Conservation (phyloP, 2,113 vertebrate species). For the Syngnathus typhle region DNA sequence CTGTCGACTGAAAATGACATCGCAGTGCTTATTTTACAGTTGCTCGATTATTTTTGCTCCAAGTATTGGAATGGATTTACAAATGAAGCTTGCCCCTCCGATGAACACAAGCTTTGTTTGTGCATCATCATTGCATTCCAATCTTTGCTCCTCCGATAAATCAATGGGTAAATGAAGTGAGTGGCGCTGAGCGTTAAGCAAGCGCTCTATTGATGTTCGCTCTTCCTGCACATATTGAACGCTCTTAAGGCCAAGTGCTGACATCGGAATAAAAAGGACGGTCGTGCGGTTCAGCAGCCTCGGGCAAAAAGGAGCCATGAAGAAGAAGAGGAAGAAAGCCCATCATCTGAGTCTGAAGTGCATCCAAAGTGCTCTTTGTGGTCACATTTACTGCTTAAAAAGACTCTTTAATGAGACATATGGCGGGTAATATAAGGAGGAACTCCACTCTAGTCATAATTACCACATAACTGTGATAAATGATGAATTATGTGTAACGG, state of each 20-base stretch:
- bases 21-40: not conserved
- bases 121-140: slow-evolving; percentile 51
- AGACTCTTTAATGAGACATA: slow-evolving; percentile 26
- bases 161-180: slow-evolving; percentile 71
- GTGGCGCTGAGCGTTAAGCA: slow-evolving; percentile 55
- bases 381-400: slow-evolving; percentile 52
- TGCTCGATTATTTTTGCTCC: not conserved
- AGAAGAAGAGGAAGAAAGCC: slow-evolving; percentile 52
- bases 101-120: not conserved
- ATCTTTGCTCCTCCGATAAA: slow-evolving; percentile 63
- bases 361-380: slow-evolving; percentile 54
- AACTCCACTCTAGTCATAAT: slow-evolving; percentile 27
- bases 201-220: slow-evolving; percentile 64
- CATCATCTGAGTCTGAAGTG: slow-evolving; percentile 59
- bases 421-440: slow-evolving; percentile 15
- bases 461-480: slow-evolving; percentile 42
- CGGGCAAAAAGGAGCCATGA: slow-evolving; percentile 35
- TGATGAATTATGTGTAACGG: slow-evolving; percentile 26
- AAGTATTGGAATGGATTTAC: not conserved
- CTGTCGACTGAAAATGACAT: no score
- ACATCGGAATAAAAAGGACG: slow-evolving; percentile 74
- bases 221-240: slow-evolving; percentile 67
- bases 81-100: not conserved
- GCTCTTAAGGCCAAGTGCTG: slow-evolving; percentile 70
- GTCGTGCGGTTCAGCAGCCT: slow-evolving; percentile 51